These are phyloP conservation scores for Hyperopisus bebe DNA, from an alignment of 2,113 vertebrate genomes.

Conservation along the genomic window DNA sequence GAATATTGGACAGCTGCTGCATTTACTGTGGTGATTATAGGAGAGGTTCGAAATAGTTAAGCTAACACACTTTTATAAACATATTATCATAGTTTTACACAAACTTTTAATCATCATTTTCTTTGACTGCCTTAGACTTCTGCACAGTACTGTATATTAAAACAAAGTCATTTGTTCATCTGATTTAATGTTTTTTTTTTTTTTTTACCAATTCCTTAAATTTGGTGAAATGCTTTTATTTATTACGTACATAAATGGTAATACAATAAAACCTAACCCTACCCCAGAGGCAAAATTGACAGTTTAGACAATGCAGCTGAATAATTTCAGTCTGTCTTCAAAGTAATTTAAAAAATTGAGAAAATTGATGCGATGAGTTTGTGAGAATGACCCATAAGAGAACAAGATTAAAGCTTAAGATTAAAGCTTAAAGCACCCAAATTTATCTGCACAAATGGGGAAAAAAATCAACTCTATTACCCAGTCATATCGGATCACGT, in stretches of 20 bases:
- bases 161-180: not conserved
- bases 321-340: too few species aligned
- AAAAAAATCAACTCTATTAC: not conserved
- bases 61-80: too few species aligned
- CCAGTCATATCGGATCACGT: not conserved
- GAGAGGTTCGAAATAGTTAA: too few species aligned
- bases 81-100: too few species aligned
- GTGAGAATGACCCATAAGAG: not conserved
- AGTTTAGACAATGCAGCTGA: not conserved
- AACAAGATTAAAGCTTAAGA: not conserved
- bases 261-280: not conserved
- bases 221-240: not conserved
- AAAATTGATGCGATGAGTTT: not conserved
- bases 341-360: not conserved
- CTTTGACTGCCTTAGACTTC: too few species aligned
- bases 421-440: not conserved
- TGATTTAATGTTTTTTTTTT: not conserved
- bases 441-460: too few species aligned
- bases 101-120: too few species aligned
- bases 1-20: too few species aligned
- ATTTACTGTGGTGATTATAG: too few species aligned
- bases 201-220: not conserved
- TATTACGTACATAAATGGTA: not conserved
- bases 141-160: too few species aligned
- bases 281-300: not conserved